Evolutionary conservation across 2,888 invertebrate species (phyloP).

Genomic region (Dioctria rufipes): DNA sequence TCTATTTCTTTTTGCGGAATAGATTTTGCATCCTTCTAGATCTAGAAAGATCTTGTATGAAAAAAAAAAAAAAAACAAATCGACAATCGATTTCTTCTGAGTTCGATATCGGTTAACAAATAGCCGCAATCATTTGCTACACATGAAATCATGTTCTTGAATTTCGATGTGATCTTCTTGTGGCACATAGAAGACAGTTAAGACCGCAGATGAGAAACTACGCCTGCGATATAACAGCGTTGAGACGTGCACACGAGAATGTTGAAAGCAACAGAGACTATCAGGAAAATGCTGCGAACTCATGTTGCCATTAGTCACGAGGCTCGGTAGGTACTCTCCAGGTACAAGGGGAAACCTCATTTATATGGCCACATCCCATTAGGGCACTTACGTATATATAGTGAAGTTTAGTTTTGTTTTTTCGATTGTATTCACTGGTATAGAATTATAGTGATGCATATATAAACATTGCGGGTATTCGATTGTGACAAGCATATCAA

Average conservation of each 20-base stretch:
- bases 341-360: constrained; percentile 14
- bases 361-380: constrained; percentile 42
- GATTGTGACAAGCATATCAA: constrained; percentile 34
- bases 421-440: background rate
- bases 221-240: constrained; percentile 13
- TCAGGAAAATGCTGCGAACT: constrained; percentile 45
- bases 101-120: constrained; percentile 53
- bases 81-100: background rate
- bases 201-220: constrained; percentile 19
- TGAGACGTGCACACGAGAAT: constrained; percentile 18
- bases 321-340: constrained; percentile 24
- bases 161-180: constrained; percentile 54
- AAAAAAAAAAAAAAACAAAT: too few relatives aligned
- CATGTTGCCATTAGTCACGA: constrained; percentile 57
- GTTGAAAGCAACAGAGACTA: constrained; percentile 15
- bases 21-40: too few relatives aligned
- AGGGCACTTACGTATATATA: constrained; percentile 15
- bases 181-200: constrained; percentile 44
- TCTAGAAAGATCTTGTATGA: too few relatives aligned
- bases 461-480: constrained; percentile 6
- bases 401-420: background rate
- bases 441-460: background rate
- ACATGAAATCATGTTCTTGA: constrained; percentile 50
- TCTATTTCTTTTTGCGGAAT: too few relatives aligned
- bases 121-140: constrained; percentile 58